Conservation (phyloP, 2,888 invertebrate species). For the Helobdella robusta region DNA sequence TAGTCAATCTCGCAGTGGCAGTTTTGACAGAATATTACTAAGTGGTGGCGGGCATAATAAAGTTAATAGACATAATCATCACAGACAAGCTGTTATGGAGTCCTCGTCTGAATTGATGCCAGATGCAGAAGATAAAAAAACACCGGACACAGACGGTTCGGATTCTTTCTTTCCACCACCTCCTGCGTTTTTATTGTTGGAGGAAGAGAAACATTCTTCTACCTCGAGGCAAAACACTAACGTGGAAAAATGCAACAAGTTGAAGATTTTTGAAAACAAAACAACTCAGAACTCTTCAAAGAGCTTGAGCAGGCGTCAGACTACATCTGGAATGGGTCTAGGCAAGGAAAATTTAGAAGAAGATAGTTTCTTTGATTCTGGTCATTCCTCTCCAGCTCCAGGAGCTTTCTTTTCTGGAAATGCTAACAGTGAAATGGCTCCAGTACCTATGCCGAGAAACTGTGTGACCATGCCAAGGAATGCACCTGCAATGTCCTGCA, state of each 20-base stretch:
- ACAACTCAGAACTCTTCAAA: constrained; percentile 29
- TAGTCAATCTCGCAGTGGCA: constrained; percentile 34
- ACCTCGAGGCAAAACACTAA: too few relatives aligned
- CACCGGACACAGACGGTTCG: constrained; percentile 32
- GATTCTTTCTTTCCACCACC: constrained; percentile 31
- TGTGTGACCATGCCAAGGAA: constrained; percentile 95
- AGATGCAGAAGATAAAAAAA: constrained; percentile 20
- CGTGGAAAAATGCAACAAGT: too few relatives aligned
- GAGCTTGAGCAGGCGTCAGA: constrained; percentile 13
- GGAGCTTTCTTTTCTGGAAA: constrained; percentile 10
- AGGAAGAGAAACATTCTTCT: constrained; percentile 17
- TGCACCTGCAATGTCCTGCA: constrained; percentile 82
- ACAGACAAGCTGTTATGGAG: constrained; percentile 11
- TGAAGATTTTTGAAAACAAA: constrained; percentile 32
- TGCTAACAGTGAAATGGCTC: constrained; percentile 52
- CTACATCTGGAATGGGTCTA: background rate
- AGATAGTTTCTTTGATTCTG: constrained; percentile 27
- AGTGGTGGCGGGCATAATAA: too few relatives aligned
- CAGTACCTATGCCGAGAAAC: constrained; percentile 62
- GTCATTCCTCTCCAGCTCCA: constrained; percentile 22
- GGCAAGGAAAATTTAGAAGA: constrained; percentile 1
- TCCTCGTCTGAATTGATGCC: background rate
- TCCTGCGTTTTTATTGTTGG: constrained; percentile 30
- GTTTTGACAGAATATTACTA: constrained; percentile 33
- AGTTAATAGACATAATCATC: too few relatives aligned